Evolutionary conservation across 2,797 vertebrate genomes (phyloP).

Genomic region (Orestias chungarensis): DNA sequence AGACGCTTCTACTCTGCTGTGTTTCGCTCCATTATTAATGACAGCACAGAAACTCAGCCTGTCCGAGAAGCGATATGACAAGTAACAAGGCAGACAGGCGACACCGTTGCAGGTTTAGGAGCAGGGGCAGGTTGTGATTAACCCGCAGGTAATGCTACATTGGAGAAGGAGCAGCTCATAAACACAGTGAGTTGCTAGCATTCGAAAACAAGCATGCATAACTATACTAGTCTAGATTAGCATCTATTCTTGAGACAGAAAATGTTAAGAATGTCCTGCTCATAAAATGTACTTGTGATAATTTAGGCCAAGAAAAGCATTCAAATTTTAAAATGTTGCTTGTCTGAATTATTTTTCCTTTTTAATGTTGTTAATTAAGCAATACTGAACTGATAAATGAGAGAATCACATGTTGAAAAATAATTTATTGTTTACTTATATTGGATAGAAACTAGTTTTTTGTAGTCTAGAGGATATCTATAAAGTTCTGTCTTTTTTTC

Average conservation of each 20-base stretch:
- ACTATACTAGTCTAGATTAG: neutral
- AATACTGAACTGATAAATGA: neutral
- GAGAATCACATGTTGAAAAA: neutral
- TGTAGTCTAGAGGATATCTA: neutral
- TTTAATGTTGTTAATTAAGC: neutral
- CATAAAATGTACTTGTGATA: neutral
- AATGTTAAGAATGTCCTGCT: neutral
- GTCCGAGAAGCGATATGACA: slow-evolving; percentile 52
- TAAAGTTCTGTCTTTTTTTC: neutral
- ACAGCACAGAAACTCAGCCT: slow-evolving; percentile 56
- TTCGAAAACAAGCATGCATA: no score
- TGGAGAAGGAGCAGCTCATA: slow-evolving; percentile 23
- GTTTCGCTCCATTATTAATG: slow-evolving; percentile 76
- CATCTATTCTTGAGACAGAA: slow-evolving; percentile 1
- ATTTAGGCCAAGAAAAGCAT: neutral
- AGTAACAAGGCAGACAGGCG: slow-evolving; percentile 9
- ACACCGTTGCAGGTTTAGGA: slow-evolving; percentile 6
- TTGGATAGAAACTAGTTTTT: neutral
- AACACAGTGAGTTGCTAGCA: slow-evolving; percentile 43
- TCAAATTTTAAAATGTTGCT: neutral
- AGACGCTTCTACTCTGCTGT: slow-evolving; percentile 26
- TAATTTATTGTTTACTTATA: neutral
- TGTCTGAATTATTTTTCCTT: neutral
- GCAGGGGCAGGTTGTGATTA: slow-evolving; percentile 17
- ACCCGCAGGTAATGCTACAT: neutral